Evolutionary conservation across 2,113 vertebrate species (phyloP).

Genomic region (Tragulus kanchil): DNA sequence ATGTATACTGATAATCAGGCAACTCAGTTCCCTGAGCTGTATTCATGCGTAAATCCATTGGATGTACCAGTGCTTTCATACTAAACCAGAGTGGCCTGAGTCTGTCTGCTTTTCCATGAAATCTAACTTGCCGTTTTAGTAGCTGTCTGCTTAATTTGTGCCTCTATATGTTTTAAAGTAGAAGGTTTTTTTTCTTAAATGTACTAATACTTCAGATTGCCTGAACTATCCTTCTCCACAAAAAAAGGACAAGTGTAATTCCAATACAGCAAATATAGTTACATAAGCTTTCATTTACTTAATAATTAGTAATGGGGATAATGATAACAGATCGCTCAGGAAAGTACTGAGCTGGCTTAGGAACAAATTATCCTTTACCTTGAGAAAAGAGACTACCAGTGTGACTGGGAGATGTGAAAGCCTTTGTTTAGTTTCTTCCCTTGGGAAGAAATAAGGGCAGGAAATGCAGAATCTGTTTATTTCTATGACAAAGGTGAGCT

Average conservation of each 20-base stretch:
- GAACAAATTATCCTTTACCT: background rate
- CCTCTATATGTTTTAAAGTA: conserved; percentile 69
- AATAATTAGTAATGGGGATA: background rate
- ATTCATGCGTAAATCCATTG: conserved; percentile 69
- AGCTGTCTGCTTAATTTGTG: conserved; percentile 59
- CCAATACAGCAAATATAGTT: background rate
- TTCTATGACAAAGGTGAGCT: background rate
- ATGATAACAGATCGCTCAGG: background rate
- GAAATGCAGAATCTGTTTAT: background rate
- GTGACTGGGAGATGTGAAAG: background rate
- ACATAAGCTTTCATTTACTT: background rate
- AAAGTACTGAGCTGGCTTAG: background rate
- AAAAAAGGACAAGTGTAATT: conserved; percentile 18
- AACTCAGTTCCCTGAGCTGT: background rate
- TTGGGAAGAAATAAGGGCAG: background rate
- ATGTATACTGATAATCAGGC: background rate
- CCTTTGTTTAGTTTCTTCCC: background rate
- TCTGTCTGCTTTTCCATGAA: conserved; percentile 74
- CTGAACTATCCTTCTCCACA: background rate
- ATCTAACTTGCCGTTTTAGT: conserved; percentile 62
- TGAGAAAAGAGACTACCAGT: background rate
- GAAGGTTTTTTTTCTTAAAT: conserved; percentile 54
- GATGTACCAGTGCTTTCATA: background rate
- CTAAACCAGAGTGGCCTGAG: conserved; percentile 53
- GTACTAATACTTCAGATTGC: conserved; percentile 46